Base-by-base conservation (phyloP, 92 coral and sea anemone species). In the Porites evermanni region DNA sequence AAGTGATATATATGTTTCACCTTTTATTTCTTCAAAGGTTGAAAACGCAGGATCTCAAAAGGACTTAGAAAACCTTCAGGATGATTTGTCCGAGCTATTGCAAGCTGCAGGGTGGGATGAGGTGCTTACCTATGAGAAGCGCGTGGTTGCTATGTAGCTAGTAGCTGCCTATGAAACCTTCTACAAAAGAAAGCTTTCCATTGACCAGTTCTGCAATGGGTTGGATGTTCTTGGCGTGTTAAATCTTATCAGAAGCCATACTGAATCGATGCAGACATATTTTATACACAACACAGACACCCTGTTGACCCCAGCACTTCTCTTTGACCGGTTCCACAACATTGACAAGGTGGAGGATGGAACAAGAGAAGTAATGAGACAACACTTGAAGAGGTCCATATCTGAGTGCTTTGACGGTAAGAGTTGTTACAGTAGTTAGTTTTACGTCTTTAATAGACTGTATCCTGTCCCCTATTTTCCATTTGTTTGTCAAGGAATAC, bases 141-240 rank as follows among this genome's bases (percentile, higher is more conserved):
- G 76, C 29, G 53, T 50, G 54, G 54, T 50, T 71, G 76, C 76
- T 50, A 71, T 26, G 76, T 50, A 71, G 54, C 54, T 71, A 17
- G 52, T 71, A 17, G 76, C 54, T 26, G 76, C 76, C 50, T 50
- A 71, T 71, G 76, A 71, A 71, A 53, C 76, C 54, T 71, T 71
- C 54, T 71, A 71, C 76, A 71, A 71, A 50, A 29, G 76, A 71
- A 71, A 71, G 76, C 77, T 72, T 47, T 72, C 77, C 77, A 72
- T 72, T 72, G 77, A 72, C 77, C 77, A 72, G 77, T 72, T 72
- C 77, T 72, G 77, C 77, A 72, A 32, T 47, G 77, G 77, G 54
- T 53, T 72, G 77, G 77, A 72, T 72, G 60, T 53, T 53, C 59
- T 72, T 72, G 77, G 77, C 60, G 19, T 72, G 24, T 53, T 72